These are phyloP conservation scores for Brachionichthys hirsutus DNA, from an alignment of 2,113 vertebrate species.

Conservation along the genomic window DNA sequence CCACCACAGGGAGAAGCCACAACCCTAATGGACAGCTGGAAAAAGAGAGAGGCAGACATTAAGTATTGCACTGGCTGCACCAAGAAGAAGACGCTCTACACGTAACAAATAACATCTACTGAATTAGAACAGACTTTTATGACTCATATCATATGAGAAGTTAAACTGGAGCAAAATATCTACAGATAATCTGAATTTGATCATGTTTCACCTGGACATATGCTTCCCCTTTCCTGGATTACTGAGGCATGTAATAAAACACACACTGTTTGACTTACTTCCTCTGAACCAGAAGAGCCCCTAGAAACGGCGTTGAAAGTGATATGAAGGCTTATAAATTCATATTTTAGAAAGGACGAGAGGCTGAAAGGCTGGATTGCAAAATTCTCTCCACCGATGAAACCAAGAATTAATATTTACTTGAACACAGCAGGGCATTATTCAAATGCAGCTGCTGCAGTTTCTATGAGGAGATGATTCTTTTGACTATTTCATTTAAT, in stretches of 20 bases:
- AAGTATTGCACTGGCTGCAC: constrained; percentile 31
- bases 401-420: too few relatives aligned
- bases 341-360: constrained; percentile 18
- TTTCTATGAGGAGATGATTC: too few relatives aligned
- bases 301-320: constrained; percentile 55
- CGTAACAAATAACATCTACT: constrained; percentile 42
- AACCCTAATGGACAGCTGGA: constrained; percentile 64
- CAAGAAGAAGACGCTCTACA: constrained; percentile 12
- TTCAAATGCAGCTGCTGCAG: too few relatives aligned
- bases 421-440: too few relatives aligned
- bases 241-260: constrained; percentile 71
- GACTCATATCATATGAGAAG: constrained; percentile 67
- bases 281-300: constrained; percentile 56
- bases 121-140: constrained; percentile 62
- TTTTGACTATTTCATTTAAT: too few relatives aligned
- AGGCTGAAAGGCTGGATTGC: too few relatives aligned
- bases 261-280: too few relatives aligned
- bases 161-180: constrained; percentile 64
- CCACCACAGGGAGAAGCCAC: constrained; percentile 57
- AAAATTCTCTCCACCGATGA: too few relatives aligned
- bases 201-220: constrained; percentile 73
- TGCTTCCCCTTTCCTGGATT: constrained; percentile 76
- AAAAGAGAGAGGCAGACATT: constrained; percentile 59
- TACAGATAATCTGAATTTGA: constrained; percentile 73
- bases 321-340: constrained; percentile 62